phyloP scores from a whole-genome alignment of 2,888 invertebrate genomes.

The Eulithis prunata region DNA sequence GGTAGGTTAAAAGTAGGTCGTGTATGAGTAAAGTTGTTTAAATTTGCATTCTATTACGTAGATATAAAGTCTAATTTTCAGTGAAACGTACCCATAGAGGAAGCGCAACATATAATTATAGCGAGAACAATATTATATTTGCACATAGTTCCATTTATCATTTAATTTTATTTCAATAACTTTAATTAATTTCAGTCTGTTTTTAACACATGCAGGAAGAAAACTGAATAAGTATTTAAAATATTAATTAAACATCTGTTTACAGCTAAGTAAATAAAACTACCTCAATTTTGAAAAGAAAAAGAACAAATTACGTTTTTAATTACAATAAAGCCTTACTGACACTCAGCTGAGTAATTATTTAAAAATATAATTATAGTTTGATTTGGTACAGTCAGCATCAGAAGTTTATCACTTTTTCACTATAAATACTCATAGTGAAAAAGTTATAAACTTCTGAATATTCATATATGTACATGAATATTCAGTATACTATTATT shows the following conservation, averaged over 20 bases:
- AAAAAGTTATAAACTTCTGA: too few species aligned
- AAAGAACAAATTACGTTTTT: background rate
- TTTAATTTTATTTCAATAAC: background rate
- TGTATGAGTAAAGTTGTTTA: too few species aligned
- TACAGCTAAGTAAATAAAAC: background rate
- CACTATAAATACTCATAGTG: too few species aligned
- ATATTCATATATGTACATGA: too few species aligned
- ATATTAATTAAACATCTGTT: slow-evolving; percentile 13
- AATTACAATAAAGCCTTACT: slow-evolving; percentile 1
- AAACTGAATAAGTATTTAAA: background rate
- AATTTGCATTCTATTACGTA: too few species aligned
- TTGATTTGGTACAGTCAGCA: background rate
- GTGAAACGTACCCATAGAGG: too few species aligned
- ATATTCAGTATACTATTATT: too few species aligned
- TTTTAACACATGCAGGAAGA: background rate
- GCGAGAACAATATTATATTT: background rate
- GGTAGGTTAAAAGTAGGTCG: too few species aligned
- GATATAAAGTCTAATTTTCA: too few species aligned
- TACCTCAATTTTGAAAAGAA: slow-evolving; percentile 8
- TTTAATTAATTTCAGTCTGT: background rate
- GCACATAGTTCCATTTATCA: background rate
- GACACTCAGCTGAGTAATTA: slow-evolving; percentile 12
- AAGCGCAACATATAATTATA: too few species aligned
- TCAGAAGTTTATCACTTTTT: too few species aligned
- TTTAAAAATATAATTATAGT: slow-evolving; percentile 4